Conservation (phyloP, 2,888 invertebrate genomes). For the Drosophila crucigera region DNA sequence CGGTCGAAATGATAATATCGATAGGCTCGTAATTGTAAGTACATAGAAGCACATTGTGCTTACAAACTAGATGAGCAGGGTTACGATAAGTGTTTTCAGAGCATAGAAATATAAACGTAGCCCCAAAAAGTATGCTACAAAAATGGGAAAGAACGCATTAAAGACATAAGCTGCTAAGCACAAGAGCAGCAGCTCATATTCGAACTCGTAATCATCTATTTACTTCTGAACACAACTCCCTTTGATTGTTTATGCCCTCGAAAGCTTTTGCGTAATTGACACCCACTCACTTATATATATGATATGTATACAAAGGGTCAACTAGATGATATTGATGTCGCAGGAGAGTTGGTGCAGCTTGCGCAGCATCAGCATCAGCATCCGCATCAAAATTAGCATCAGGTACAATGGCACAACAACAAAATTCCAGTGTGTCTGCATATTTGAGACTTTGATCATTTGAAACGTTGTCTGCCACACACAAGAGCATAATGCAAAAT, state of each 20-base stretch:
- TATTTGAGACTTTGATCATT: slow-evolving; percentile 79
- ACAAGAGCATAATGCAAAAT: slow-evolving; percentile 43
- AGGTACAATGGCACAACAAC: slow-evolving; percentile 26
- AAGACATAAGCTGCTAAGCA: not conserved
- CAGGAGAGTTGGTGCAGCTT: slow-evolving; percentile 5
- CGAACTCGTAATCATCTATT: not conserved
- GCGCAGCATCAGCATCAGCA: slow-evolving; percentile 1
- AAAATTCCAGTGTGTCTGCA: slow-evolving; percentile 74
- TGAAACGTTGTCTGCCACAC: slow-evolving; percentile 47
- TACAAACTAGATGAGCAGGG: not conserved
- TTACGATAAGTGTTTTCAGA: not conserved
- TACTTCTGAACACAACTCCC: not conserved
- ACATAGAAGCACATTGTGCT: not conserved
- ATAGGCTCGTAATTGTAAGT: slow-evolving; percentile 22
- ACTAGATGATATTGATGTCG: slow-evolving; percentile 14
- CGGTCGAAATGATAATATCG: slow-evolving; percentile 25
- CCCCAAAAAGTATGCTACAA: slow-evolving; percentile 1
- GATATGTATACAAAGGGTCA: slow-evolving; percentile 27
- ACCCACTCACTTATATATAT: slow-evolving; percentile 29
- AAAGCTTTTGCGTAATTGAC: slow-evolving; percentile 61
- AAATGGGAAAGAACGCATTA: not conserved
- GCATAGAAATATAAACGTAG: no score
- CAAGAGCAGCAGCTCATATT: not conserved
- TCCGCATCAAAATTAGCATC: slow-evolving; percentile 14
- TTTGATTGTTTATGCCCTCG: slow-evolving; percentile 29